These are phyloP conservation scores for cat (Felis catus) DNA, from an alignment of 2,113 vertebrate species.

Conservation along the genomic window DNA sequence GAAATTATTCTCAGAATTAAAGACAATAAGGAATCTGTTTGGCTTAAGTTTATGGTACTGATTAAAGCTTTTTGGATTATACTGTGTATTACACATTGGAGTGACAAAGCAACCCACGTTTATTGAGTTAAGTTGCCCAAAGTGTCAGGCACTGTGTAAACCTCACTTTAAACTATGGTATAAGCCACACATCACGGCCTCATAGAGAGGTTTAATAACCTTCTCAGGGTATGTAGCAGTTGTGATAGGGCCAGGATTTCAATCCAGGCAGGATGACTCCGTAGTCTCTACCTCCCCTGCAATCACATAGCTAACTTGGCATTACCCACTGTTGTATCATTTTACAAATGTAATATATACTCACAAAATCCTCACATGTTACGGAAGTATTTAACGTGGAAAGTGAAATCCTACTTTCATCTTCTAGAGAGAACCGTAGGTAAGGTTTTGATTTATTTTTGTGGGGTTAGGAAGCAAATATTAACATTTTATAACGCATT, in stretches of 20 bases:
- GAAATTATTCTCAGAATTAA: conserved; percentile 34
- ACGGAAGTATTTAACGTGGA: background rate
- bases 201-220: background rate
- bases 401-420: background rate
- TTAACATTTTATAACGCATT: background rate
- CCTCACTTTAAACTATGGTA: background rate
- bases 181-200: background rate
- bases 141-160: background rate
- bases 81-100: background rate
- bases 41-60: background rate
- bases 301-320: background rate
- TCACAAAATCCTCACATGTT: background rate
- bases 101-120: background rate
- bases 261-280: background rate
- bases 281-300: background rate
- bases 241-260: background rate
- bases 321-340: background rate
- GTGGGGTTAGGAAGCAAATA: background rate
- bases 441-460: background rate
- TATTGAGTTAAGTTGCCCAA: background rate
- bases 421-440: background rate
- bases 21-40: background rate
- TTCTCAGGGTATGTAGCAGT: background rate
- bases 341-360: background rate
- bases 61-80: background rate